phyloP scores from a whole-genome alignment of 2,888 invertebrate species.

The Chymomyza procnemis region DNA sequence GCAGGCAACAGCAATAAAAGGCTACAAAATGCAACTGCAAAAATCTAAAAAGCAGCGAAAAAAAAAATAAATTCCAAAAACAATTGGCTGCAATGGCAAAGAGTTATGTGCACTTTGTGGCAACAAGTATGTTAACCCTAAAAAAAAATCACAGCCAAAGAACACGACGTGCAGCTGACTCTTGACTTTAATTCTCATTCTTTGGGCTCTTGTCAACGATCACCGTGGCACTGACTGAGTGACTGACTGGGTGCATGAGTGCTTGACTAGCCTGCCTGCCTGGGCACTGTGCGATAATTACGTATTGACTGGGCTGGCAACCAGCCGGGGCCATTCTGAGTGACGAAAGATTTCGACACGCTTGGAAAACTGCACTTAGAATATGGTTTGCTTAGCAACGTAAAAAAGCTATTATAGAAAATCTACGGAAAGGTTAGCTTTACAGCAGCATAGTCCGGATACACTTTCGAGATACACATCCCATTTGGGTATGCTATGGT shows the following conservation, averaged over 20 bases:
- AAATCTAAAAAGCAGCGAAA: too few relatives aligned
- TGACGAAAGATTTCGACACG: slow-evolving; percentile 63
- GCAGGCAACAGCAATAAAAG: slow-evolving; percentile 37
- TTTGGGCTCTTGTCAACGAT: slow-evolving; percentile 59
- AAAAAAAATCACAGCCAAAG: slow-evolving; percentile 26
- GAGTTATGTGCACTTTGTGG: slow-evolving; percentile 63
- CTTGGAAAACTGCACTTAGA: slow-evolving; percentile 60
- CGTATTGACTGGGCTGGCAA: slow-evolving; percentile 6
- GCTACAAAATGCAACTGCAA: slow-evolving; percentile 6
- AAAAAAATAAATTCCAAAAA: not conserved
- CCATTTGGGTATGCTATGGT: too few relatives aligned
- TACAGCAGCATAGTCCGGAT: not conserved
- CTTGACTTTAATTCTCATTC: slow-evolving; percentile 1
- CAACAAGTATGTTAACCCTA: slow-evolving; percentile 56
- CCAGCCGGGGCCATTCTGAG: slow-evolving; percentile 8
- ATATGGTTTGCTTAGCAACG: slow-evolving; percentile 26
- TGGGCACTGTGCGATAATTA: slow-evolving; percentile 50
- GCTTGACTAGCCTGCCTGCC: not conserved
- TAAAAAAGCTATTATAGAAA: not conserved
- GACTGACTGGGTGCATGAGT: not conserved
- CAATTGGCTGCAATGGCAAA: slow-evolving; percentile 18
- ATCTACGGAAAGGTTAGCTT: not conserved
- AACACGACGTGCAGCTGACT: slow-evolving; percentile 8
- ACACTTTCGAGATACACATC: not conserved
- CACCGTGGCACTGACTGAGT: slow-evolving; percentile 38